Percentiles rank a stretch among this genome's conserved stretches.
phyloP scores from a whole-genome alignment of 2,113 vertebrate genomes.

The Siphamia tubifer region DNA sequence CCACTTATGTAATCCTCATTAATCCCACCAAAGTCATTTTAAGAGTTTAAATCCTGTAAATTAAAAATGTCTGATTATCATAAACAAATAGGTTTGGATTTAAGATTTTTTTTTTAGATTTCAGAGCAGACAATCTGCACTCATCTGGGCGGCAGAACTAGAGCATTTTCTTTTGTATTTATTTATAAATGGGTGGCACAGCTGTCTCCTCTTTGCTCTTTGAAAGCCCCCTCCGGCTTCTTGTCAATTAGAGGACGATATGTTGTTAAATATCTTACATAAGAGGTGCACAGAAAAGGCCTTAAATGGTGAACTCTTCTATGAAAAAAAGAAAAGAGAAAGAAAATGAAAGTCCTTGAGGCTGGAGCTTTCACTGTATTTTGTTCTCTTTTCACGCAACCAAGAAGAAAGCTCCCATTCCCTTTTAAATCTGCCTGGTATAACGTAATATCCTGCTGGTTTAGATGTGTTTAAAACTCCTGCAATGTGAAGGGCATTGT shows the following conservation, averaged over 20 bases:
- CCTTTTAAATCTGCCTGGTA: not conserved
- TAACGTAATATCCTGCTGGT: not conserved
- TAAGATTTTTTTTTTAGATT: not conserved
- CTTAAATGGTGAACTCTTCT: slow-evolving; percentile 22
- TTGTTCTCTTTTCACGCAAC: slow-evolving; percentile 2
- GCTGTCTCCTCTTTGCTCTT: slow-evolving; percentile 22
- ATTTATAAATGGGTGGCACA: slow-evolving; percentile 31
- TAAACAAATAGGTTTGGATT: not conserved
- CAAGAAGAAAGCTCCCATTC: not conserved
- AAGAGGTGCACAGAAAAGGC: slow-evolving; percentile 16
- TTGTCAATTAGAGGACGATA: slow-evolving; percentile 44
- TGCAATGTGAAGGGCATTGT: not conserved
- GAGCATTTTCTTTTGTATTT: not conserved
- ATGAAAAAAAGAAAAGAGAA: too few species aligned
- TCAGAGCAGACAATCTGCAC: not conserved
- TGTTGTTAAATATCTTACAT: slow-evolving; percentile 33
- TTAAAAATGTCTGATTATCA: not conserved
- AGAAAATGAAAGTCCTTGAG: slow-evolving; percentile 25
- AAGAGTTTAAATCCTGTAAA: not conserved
- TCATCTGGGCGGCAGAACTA: not conserved
- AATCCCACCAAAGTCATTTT: slow-evolving; percentile 12
- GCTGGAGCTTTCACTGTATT: slow-evolving; percentile 12
- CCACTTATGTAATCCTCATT: slow-evolving; percentile 5
- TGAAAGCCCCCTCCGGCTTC: slow-evolving; percentile 52
- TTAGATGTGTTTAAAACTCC: not conserved